phyloP scores from a whole-genome alignment of 2,797 vertebrate species.

The Anguilla megastoma region DNA sequence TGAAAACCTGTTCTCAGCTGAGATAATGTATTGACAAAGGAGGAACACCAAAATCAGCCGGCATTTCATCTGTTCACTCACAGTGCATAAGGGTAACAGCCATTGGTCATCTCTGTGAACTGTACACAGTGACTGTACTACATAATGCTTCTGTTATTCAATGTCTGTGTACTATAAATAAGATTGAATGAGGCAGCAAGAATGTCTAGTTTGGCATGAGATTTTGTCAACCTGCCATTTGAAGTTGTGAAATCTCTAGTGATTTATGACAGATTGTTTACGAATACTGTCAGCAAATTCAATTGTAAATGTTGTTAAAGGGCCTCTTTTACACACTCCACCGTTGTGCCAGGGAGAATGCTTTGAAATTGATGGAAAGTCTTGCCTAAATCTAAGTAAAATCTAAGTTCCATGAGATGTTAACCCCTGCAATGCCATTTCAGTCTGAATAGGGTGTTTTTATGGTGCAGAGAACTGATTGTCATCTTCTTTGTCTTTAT shows the following conservation, averaged over 20 bases:
- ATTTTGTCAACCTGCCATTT: not conserved
- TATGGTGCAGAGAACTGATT: not conserved
- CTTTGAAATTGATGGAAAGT: not conserved
- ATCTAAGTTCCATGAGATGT: not conserved
- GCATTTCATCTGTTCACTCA: not conserved
- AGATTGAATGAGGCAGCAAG: not conserved
- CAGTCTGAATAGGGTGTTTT: not conserved
- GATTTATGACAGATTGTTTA: not conserved
- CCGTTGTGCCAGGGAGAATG: not conserved
- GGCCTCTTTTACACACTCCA: not conserved
- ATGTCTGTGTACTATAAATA: too few relatives aligned
- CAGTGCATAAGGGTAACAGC: not conserved
- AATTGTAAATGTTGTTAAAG: not conserved
- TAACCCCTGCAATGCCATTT: not conserved
- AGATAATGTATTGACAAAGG: not conserved
- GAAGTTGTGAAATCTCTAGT: not conserved
- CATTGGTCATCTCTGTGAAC: not conserved
- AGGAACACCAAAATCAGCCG: not conserved
- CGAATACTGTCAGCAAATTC: not conserved
- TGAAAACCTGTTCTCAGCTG: not conserved
- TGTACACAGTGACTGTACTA: not conserved
- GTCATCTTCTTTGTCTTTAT: not conserved
- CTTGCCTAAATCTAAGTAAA: not conserved
- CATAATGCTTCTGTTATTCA: not conserved
- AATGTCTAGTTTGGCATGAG: not conserved